phyloP scores from a whole-genome alignment of 2,888 invertebrate species.

The Blera fallax region DNA sequence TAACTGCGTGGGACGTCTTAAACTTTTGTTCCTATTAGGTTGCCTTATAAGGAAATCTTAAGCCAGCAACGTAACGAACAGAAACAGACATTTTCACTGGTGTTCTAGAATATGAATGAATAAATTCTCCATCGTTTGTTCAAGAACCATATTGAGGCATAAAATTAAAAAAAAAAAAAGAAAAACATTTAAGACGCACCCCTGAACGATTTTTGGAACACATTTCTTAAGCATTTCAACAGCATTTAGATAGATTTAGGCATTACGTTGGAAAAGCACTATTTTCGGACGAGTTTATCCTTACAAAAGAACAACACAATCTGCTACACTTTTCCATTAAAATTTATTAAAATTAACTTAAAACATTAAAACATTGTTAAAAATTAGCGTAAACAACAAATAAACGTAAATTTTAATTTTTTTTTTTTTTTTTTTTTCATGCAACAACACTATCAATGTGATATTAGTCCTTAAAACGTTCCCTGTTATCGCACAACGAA shows the following conservation, averaged over 20 bases:
- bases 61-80: conserved; percentile 17
- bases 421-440: conserved; percentile 7
- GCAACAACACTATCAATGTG: conserved; percentile 68
- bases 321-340: conserved; percentile 5
- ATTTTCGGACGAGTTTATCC: too few relatives aligned
- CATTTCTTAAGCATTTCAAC: too few relatives aligned
- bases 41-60: conserved; percentile 17
- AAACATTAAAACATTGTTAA: conserved; percentile 37
- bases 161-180: background rate
- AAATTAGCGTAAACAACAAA: conserved; percentile 41
- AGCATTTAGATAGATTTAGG: too few relatives aligned
- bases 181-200: background rate
- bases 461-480: conserved; percentile 63
- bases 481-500: background rate
- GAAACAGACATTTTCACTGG: background rate
- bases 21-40: background rate
- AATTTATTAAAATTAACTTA: conserved; percentile 30
- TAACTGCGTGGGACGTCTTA: background rate
- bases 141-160: background rate
- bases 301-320: background rate
- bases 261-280: too few relatives aligned
- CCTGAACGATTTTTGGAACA: too few relatives aligned
- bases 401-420: background rate
- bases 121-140: background rate
- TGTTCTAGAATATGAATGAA: background rate